Conservation (phyloP, 2,888 invertebrate species). For the Tetranychus piercei region DNA sequence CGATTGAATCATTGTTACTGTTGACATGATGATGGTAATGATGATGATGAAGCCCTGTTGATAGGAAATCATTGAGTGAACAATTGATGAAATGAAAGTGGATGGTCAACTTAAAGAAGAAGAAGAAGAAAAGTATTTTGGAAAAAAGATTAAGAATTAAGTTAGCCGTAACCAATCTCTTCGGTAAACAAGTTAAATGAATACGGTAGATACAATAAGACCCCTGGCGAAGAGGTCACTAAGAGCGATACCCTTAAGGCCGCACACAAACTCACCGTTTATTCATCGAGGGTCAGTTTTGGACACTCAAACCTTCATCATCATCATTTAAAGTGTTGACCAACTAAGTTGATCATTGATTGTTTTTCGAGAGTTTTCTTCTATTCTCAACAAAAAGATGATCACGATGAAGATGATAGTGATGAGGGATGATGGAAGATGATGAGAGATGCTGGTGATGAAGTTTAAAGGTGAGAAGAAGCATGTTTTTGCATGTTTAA, state of each 20-base stretch:
- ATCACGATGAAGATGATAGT: neutral
- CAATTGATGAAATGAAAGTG: no score
- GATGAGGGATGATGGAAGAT: neutral
- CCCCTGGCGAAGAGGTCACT: neutral
- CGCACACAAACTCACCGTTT: neutral
- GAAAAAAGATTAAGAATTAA: neutral
- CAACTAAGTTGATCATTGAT: neutral
- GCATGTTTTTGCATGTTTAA: neutral
- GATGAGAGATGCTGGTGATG: neutral
- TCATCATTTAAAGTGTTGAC: neutral
- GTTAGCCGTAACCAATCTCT: neutral
- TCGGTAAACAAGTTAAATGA: slow-evolving; percentile 1
- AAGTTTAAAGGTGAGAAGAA: neutral
- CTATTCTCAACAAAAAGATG: no score
- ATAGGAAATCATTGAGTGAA: no score
- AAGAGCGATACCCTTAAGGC: slow-evolving; percentile 1
- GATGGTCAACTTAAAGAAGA: neutral
- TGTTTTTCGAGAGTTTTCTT: neutral
- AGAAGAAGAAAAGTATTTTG: neutral
- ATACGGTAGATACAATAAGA: neutral
- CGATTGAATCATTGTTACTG: no score
- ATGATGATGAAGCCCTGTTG: neutral
- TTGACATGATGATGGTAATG: neutral
- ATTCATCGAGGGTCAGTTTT: neutral
- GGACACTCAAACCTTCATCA: neutral